Evolutionary conservation across 2,888 invertebrate genomes (phyloP).

Genomic region (Eledone cirrhosa): DNA sequence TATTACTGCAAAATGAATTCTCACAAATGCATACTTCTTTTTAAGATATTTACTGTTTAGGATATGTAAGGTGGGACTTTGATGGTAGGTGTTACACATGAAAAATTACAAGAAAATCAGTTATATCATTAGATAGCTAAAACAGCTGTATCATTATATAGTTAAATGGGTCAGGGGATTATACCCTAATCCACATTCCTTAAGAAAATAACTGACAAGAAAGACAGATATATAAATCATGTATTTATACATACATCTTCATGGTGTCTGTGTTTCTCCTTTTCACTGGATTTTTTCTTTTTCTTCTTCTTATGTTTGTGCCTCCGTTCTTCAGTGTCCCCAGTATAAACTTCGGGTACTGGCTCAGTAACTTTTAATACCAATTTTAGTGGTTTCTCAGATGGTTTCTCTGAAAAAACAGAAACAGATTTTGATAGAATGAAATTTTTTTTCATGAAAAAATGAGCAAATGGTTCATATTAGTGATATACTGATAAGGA

Average conservation of each 20-base stretch:
- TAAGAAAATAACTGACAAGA: neutral
- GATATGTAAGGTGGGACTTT: too few species aligned
- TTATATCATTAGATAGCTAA: too few species aligned
- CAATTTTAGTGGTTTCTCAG: slow-evolving; percentile 49
- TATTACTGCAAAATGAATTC: too few species aligned
- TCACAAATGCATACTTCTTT: too few species aligned
- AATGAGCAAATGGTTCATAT: too few species aligned
- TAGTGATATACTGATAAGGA: too few species aligned
- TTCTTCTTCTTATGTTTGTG: slow-evolving; percentile 62
- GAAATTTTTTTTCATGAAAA: neutral
- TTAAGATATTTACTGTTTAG: too few species aligned
- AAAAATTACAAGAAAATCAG: too few species aligned
- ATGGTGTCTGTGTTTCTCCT: slow-evolving; percentile 42
- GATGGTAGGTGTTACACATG: too few species aligned
- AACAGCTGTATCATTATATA: too few species aligned
- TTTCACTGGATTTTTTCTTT: slow-evolving; percentile 54
- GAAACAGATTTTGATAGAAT: neutral
- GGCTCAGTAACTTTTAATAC: slow-evolving; percentile 49
- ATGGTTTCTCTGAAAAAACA: slow-evolving; percentile 30
- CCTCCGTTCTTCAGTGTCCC: slow-evolving; percentile 42
- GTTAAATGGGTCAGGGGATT: too few species aligned
- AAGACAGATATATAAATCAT: neutral
- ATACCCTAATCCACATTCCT: too few species aligned
- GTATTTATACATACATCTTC: slow-evolving; percentile 32
- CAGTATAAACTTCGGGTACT: slow-evolving; percentile 33